phyloP scores from a whole-genome alignment of 2,888 invertebrate genomes.

The Malacosoma neustria region DNA sequence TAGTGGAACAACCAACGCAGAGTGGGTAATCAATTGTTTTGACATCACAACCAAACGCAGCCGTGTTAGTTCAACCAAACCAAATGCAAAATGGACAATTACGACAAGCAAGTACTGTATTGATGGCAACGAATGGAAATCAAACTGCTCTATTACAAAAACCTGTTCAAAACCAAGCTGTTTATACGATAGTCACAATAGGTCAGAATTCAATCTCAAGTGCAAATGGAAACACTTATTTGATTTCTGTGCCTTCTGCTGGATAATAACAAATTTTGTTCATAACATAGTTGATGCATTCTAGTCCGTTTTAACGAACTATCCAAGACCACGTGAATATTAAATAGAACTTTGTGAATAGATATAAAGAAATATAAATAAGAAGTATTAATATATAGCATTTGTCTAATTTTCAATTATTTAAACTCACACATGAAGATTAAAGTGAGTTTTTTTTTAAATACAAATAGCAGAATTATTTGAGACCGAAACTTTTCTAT shows the following conservation, averaged over 20 bases:
- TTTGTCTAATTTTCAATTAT: no score
- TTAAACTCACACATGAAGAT: no score
- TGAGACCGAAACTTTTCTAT: no score
- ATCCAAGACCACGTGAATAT: no score
- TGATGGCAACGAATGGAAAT: neutral
- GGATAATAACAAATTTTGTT: no score
- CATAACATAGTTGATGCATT: no score
- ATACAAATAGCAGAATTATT: no score
- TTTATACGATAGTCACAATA: neutral
- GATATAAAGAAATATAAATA: no score
- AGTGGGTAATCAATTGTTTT: slow-evolving; percentile 7
- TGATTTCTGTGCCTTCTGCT: slow-evolving; percentile 20
- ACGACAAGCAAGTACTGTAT: neutral
- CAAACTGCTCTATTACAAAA: neutral
- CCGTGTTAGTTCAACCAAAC: slow-evolving; percentile 1
- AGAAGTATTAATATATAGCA: no score
- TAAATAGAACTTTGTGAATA: no score
- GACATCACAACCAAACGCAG: slow-evolving; percentile 4
- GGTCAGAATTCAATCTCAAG: slow-evolving; percentile 3
- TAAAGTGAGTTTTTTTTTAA: no score
- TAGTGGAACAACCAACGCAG: slow-evolving; percentile 13
- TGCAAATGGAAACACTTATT: slow-evolving; percentile 12
- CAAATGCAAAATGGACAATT: slow-evolving; percentile 7
- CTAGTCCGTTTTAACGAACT: no score
- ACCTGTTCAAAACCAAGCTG: slow-evolving; percentile 1